These are phyloP conservation scores for Tillus elongatus DNA, from an alignment of 2,888 invertebrate species.

Conservation along the genomic window DNA sequence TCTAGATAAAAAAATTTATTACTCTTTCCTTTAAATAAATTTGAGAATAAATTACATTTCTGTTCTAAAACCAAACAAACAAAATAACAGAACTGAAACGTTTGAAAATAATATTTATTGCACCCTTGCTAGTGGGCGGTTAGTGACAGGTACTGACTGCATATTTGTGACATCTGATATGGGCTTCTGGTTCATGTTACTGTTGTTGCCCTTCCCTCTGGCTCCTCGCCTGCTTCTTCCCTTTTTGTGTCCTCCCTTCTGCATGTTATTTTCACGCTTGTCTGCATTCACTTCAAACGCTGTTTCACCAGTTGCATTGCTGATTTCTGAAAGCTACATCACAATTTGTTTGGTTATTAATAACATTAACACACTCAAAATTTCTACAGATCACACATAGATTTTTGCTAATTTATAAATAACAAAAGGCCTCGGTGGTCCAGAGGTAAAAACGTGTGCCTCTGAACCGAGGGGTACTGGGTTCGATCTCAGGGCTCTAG, in stretches of 20 bases:
- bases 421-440: no score
- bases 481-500: no score
- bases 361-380: conserved; percentile 5
- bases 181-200: conserved; percentile 30
- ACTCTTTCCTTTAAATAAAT: no score
- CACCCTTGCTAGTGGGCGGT: conserved; percentile 29
- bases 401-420: not conserved
- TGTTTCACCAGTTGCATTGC: conserved; percentile 44
- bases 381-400: no score
- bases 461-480: no score
- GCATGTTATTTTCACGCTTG: conserved; percentile 48
- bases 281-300: conserved; percentile 50
- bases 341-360: conserved; percentile 5
- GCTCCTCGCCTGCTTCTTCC: conserved; percentile 44
- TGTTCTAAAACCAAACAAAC: no score
- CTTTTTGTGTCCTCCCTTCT: conserved; percentile 39
- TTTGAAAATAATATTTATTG: conserved; percentile 24
- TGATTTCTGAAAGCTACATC: conserved; percentile 42
- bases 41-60: no score
- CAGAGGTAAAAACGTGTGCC: no score
- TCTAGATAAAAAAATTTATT: no score
- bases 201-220: conserved; percentile 40
- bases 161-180: conserved; percentile 39
- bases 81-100: no score
- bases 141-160: conserved; percentile 26